Evolutionary conservation across 2,113 vertebrate genomes (phyloP), one percentile per base, ranked within the genome.

Genomic region (Sinocyclocheilus rhinocerous): DNA sequence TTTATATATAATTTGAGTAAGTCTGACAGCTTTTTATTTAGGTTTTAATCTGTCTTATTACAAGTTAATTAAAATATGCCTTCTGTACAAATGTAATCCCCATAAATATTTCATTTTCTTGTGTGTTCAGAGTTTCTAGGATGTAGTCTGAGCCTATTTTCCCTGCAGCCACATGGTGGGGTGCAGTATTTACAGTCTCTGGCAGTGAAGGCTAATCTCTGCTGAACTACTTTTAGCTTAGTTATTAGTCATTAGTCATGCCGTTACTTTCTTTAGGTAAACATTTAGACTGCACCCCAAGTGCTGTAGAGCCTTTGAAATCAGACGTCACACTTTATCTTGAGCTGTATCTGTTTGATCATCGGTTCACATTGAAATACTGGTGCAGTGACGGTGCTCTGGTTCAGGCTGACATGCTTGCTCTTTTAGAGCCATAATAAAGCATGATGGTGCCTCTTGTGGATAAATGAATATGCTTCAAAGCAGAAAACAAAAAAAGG

Each of bases 231-330:
- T 52, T 82, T 82, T 20, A 65, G 15, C 1, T 0, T 45, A 9
- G 45, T 29, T 67, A 29, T 69, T 33, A 81, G 42, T 20, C 8
- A 9, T 70, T 52, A 82, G 63, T 22, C 24, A 6, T n/a, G 45
- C 63, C 16, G 24, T 69, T 82, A 20, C 63, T 82, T 82, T 82
- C 80, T 82, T 12, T 20, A 70, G 63, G 24, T 77, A 55, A 77
- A 48, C 59, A 22, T 52, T 82, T 70, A 82, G 26, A 70, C 63
- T 70, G 45, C 39, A 69, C 9, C 16, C 16, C 39, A 33, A 22
- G 42, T 69, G 80, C 6, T 52, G 45, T 26, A n/a, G 26, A 82
- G 80, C 80, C 80, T 82, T 82, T 70, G 80, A 82, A 81, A 82
- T 82, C 80, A 70, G 59, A 52, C 42, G 13, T 67, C 79, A 81